Base-by-base conservation (phyloP, 2,888 invertebrate genomes). In the Ceraclea dissimilis region DNA sequence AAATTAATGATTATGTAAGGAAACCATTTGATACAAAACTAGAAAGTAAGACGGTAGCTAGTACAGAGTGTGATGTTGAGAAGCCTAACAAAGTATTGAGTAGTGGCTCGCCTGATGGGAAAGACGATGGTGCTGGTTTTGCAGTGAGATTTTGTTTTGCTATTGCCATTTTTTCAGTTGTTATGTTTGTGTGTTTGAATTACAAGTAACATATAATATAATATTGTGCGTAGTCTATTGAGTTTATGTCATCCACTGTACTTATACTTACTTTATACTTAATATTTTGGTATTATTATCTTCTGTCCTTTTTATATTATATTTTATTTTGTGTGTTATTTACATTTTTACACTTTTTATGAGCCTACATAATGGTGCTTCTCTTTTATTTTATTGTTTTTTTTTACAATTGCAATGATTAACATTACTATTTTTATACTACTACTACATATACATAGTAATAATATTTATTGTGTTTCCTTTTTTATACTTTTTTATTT, bases 1-100 rank as follows among this genome's bases (percentile, higher is more conserved):
- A 74, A 61, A 70, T 74, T 20, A 71, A 74, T 67, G 77, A 78
- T 72, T 76, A 76, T 66, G 78, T 78, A 78, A 78, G 78, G 70
- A 67, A 69, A 62, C 65, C 62, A 67, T 73, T 71, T 71, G 75
- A 75, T 72, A 71, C 69, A 59, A 75, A 75, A 71, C 70, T 59
- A 57, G 55, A 46, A 39, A 59, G 51, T 39, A 49, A 53, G 46
- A 44, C 31, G 5, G 49, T 51, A 69, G 63, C 67, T 65, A 56
- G 71, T 44, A 26, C 5, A 13, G 46, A 43, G 8, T 17, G 2
- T 39, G 6, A 4, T 16, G 11, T 19, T 17, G 47, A 47, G 18
- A 47, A 47, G 18, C 43, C n/a, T 43, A 19, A 47, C 11, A 16
- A 6, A 18, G 20, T 47, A 18, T 13, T 39, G 4, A 39, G 39